Evolutionary conservation across 1,140 invertebrate genomes (phyloP), one percentile per base, ranked within the genome.

Genomic region (Zaprionus lachaisei): DNA sequence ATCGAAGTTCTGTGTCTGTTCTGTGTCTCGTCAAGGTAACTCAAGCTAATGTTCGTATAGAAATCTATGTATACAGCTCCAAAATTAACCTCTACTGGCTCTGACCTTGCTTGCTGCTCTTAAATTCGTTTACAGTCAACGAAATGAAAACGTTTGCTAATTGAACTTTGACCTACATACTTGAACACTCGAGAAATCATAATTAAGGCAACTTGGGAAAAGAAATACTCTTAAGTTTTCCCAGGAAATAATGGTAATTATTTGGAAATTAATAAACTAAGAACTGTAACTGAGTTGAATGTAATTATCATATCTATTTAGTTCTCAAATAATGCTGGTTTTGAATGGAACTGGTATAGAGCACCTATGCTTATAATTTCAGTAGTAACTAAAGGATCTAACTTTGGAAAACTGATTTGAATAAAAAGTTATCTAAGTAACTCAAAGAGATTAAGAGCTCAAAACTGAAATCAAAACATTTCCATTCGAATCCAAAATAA

Each of bases 1-100:
- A 37, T n/a, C 7, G 58, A 70, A 74, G 63, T 62, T 15, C 38
- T 11, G 17, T 20, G 47, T 20, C 0, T 49, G n/a, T 51, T 51
- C 4, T 51, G 47, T n/a, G n/a, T 17, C 7, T 47, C n/a, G 2
- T 20, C n/a, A 14, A 14, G 20, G 17, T 24, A 51, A 51, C 47
- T 51, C 20, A 22, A 14, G 15, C 14, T 41, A 5, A n/a, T 47
- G 6, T 44, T n/a, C 6, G 15, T 41, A 41, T 7, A 47, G 41
- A 17, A 20, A 15, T 54, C 17, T 54, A 24, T 24, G 22, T 24
- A 54, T 54, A 26, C 11, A 54, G 51, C 26, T 54, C n/a, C 41
- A 17, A 47, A 47, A 47, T 47, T 17, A 47, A 47, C n/a, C 20
- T 12, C 9, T 24, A 51, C 47, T 51, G 20, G 41, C 15, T 17